phyloP scores from a whole-genome alignment of 2,797 vertebrate species.

The Parauchenoglanis punctatus region DNA sequence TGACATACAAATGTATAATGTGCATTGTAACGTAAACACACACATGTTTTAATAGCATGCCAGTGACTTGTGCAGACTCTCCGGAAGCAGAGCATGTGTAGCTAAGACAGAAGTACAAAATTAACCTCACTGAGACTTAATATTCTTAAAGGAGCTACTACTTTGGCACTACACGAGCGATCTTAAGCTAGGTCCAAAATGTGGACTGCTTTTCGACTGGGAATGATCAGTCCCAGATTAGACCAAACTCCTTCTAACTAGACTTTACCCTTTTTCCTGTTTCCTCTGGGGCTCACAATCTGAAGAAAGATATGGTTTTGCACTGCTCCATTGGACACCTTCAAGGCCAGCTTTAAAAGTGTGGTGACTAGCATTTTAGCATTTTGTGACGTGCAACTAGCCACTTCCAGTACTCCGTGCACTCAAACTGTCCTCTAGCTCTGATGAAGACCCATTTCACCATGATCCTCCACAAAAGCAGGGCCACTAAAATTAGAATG shows the following conservation, averaged over 20 bases:
- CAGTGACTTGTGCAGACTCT: slow-evolving; percentile 67
- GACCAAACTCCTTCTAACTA: neutral
- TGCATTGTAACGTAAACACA: slow-evolving; percentile 24
- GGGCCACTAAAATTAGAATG: slow-evolving; percentile 78
- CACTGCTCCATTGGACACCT: neutral
- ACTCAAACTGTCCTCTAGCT: slow-evolving; percentile 66
- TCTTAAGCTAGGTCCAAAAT: neutral
- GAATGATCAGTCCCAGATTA: neutral
- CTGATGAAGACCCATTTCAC: slow-evolving; percentile 73
- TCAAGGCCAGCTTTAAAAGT: neutral
- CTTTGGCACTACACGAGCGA: neutral
- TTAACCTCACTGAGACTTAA: slow-evolving; percentile 47
- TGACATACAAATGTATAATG: slow-evolving; percentile 25
- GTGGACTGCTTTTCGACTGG: too few species aligned
- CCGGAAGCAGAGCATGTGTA: slow-evolving; percentile 60
- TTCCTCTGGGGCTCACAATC: neutral
- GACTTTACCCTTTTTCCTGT: neutral
- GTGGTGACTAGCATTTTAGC: slow-evolving; percentile 10
- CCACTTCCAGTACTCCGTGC: slow-evolving; percentile 46
- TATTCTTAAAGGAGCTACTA: neutral
- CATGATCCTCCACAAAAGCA: slow-evolving; percentile 68
- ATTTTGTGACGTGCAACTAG: slow-evolving; percentile 26
- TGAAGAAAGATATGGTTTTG: neutral
- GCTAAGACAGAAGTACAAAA: slow-evolving; percentile 60
- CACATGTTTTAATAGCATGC: slow-evolving; percentile 65